Base-by-base conservation (phyloP, 2,888 invertebrate genomes). In the Heliconius cydno region DNA sequence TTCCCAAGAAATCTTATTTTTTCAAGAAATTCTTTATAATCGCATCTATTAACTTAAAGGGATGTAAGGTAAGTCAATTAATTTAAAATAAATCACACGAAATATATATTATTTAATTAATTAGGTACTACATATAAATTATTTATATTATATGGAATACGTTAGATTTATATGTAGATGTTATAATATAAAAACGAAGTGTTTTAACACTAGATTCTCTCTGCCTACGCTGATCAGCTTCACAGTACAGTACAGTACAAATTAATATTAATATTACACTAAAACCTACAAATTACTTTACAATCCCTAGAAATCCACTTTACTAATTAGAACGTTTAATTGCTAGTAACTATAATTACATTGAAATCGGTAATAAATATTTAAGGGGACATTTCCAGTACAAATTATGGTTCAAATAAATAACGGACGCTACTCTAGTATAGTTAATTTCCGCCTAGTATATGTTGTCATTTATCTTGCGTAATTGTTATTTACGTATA, bases 341-440 rank as follows among this genome's bases (percentile, higher is more conserved):
- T 67, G 67, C 74, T 74, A 73, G 66, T 67, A 74, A 74, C 78
- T 41, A 77, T 77, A 67, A 78, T 60, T 74, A 57, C 66, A 74
- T 78, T 28, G 67, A 74, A 78, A 74, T 74, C 30, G 10, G 38
- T 78, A 78, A 78, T 78, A 78, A 74, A 78, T 78, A 41, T 60
- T 73, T 41, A 60, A 78, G 34, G 73, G n/a, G 73, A 41, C 28
- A 78, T 41, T 22, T 68, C 41, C 73, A 67, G 22, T 74, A 46
- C 38, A 66, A 65, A 75, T 66, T 75, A 73, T 25, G 15, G 5
- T 41, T 65, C 41, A 41, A 72, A 78, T 60, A 25, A 68, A 57
- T 34, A 73, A 73, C 34, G n/a, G n/a, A 60, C 30, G 28, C 10
- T 2, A 22, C 34, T 73, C n/a, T 34, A 34, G n/a, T 34, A 73